Conservation (phyloP, 2,888 invertebrate genomes). For the Melinaea menophilus region DNA sequence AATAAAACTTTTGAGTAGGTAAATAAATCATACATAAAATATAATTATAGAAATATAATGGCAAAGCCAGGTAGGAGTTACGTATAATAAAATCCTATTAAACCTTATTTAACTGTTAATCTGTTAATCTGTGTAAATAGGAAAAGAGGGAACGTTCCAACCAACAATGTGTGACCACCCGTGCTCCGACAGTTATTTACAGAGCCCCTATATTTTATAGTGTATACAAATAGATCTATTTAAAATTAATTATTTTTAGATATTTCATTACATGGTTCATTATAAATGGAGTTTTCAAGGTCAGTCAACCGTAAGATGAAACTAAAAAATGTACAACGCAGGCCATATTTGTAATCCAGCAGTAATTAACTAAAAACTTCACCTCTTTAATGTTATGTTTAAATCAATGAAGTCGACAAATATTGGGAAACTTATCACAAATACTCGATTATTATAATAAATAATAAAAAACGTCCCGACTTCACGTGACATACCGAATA, state of each 20-base stretch:
- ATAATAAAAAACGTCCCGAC: too few relatives aligned
- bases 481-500: constrained; percentile 26
- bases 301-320: too few relatives aligned
- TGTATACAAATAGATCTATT: constrained; percentile 29
- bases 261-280: neutral
- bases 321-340: too few relatives aligned
- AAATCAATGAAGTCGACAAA: too few relatives aligned
- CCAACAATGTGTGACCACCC: constrained; percentile 69
- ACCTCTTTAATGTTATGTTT: too few relatives aligned
- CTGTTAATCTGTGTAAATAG: constrained; percentile 6
- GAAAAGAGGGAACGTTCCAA: constrained; percentile 49
- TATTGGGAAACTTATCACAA: too few relatives aligned
- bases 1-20: neutral
- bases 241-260: constrained; percentile 7
- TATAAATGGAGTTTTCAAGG: too few relatives aligned
- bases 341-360: too few relatives aligned
- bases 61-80: neutral
- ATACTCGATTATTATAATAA: too few relatives aligned
- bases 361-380: too few relatives aligned
- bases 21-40: neutral
- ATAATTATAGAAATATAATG: neutral
- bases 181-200: constrained; percentile 61
- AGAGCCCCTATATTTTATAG: constrained; percentile 52
- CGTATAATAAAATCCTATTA: constrained; percentile 1
- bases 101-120: constrained; percentile 4